Evolutionary conservation across 2,797 vertebrate species (phyloP).

Genomic region (Rhyacichthys aspro): DNA sequence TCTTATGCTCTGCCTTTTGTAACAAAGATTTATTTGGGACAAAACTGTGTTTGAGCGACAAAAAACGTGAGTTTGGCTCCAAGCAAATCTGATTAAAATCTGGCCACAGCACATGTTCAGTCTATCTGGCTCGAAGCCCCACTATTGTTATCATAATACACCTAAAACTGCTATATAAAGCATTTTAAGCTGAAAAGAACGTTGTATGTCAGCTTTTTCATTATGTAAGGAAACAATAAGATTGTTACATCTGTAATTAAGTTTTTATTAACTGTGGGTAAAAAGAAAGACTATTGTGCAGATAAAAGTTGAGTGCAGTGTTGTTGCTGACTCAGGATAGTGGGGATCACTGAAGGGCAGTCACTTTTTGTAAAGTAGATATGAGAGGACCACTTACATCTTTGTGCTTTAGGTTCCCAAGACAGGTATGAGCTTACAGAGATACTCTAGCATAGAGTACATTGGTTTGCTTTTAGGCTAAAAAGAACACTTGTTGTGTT

Average conservation of each 20-base stretch:
- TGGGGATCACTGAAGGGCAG: slow-evolving; percentile 28
- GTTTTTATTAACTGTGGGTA: too few relatives aligned
- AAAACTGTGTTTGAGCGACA: too few relatives aligned
- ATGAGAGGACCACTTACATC: slow-evolving; percentile 6
- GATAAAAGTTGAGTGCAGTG: not conserved
- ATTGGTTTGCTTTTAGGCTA: too few relatives aligned
- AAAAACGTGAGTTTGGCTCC: too few relatives aligned
- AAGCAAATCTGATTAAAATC: too few relatives aligned
- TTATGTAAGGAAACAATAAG: slow-evolving; percentile 14
- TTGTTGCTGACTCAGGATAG: slow-evolving; percentile 43
- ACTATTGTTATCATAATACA: slow-evolving; percentile 9
- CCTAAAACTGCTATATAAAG: not conserved
- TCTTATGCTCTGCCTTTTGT: too few relatives aligned
- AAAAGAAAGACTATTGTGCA: not conserved
- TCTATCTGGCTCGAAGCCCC: not conserved
- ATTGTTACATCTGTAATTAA: not conserved
- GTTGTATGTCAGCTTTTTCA: not conserved
- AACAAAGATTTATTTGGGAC: too few relatives aligned
- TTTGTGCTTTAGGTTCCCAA: not conserved
- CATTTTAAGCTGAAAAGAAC: slow-evolving; percentile 4
- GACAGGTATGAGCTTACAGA: too few relatives aligned
- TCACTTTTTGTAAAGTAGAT: slow-evolving; percentile 17
- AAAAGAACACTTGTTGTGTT: too few relatives aligned
- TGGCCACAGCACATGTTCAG: too few relatives aligned
- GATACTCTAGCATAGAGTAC: too few relatives aligned